Percentiles rank a stretch among this genome's conserved stretches.
phyloP scores from a whole-genome alignment of 2,888 invertebrate species.

The Halocaridina rubra region DNA sequence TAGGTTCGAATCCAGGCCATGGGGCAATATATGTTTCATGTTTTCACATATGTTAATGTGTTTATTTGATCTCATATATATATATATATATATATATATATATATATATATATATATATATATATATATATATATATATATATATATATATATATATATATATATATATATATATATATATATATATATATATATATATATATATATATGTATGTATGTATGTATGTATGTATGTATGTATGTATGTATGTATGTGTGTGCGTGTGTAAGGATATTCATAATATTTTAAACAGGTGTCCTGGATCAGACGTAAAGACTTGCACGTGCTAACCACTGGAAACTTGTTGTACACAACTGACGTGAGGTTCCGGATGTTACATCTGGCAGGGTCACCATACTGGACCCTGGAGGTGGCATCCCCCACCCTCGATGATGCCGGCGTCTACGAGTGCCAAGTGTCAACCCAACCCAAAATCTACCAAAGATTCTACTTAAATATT shows the following conservation, averaged over 20 bases:
- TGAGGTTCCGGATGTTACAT: constrained; percentile 47
- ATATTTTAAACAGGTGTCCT: constrained; percentile 56
- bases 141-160: not conserved
- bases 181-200: not conserved
- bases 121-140: not conserved
- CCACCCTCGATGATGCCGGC: constrained; percentile 41
- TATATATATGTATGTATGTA: not conserved
- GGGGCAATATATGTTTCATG: no score
- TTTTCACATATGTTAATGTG: no score
- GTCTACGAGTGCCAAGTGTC: constrained; percentile 59
- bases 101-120: not conserved
- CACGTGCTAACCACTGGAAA: constrained; percentile 57
- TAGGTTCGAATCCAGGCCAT: no score
- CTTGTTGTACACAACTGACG: constrained; percentile 56
- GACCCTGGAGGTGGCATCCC: constrained; percentile 44
- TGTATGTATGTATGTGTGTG: not conserved
- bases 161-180: not conserved
- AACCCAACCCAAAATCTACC: constrained; percentile 56
- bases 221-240: constrained; percentile 1
- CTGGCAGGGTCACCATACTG: constrained; percentile 54
- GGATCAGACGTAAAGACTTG: constrained; percentile 53
- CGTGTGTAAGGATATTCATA: not conserved
- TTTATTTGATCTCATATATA: no score
- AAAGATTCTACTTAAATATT: constrained; percentile 45
- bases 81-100: not conserved